Evolutionary conservation across 2,888 invertebrate species (phyloP).

Genomic region (Xiphydria camelus): DNA sequence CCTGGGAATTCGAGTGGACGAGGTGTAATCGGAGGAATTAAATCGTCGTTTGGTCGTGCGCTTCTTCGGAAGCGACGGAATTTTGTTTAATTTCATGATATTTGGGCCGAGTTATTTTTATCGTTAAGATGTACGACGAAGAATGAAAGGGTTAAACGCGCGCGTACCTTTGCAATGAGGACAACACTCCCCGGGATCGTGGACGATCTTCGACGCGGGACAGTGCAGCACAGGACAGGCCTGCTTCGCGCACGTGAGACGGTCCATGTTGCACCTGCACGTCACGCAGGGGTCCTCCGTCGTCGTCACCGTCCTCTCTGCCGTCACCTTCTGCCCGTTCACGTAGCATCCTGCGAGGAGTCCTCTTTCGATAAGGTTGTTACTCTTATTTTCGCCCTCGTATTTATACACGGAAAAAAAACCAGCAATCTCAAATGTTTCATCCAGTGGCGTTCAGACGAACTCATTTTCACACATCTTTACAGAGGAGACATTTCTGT

Average conservation of each 20-base stretch:
- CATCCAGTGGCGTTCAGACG: neutral
- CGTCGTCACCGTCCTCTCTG: conserved; percentile 76
- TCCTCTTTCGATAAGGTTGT: no score
- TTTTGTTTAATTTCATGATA: no score
- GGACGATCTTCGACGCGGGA: conserved; percentile 68
- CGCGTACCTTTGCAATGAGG: conserved; percentile 62
- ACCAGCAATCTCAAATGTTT: no score
- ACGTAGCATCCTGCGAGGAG: conserved; percentile 74
- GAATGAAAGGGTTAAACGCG: neutral
- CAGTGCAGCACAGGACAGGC: conserved; percentile 91
- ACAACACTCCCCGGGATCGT: conserved; percentile 82
- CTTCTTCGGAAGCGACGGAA: no score
- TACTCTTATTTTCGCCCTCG: no score
- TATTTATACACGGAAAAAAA: no score
- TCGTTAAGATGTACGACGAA: neutral
- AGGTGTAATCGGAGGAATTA: no score
- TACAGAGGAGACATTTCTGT: no score
- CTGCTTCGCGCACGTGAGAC: conserved; percentile 78
- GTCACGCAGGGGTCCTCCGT: conserved; percentile 86
- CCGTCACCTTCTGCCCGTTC: conserved; percentile 80
- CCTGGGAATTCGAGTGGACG: no score
- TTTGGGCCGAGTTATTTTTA: no score
- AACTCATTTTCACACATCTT: no score
- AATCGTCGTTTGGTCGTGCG: no score
- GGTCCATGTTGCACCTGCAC: conserved; percentile 73